Base-by-base conservation (phyloP, 2,888 invertebrate genomes). In the Hypsopygia costalis region DNA sequence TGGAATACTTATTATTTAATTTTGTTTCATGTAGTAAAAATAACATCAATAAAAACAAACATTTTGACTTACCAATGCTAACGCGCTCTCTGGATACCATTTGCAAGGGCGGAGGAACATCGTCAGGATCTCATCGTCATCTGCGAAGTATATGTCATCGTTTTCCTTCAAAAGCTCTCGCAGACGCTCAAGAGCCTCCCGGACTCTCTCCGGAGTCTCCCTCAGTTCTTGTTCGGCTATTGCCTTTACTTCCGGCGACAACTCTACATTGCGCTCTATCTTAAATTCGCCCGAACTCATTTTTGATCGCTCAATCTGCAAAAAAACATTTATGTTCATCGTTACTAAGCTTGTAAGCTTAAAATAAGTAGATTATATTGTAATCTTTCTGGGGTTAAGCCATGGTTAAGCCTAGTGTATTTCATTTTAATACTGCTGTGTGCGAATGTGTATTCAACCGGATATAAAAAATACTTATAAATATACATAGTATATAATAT, bases 21-120 rank as follows among this genome's bases (percentile, higher is more conserved):
- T n/a, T n/a, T n/a, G n/a, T n/a, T n/a, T n/a, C n/a, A n/a, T n/a
- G n/a, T n/a, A n/a, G n/a, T n/a, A n/a, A n/a, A n/a, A n/a, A n/a
- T n/a, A n/a, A n/a, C n/a, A n/a, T n/a, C n/a, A n/a, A n/a, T n/a
- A n/a, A n/a, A n/a, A n/a, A n/a, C n/a, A n/a, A n/a, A n/a, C n/a
- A 16, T 16, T 16, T 16, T 4, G 16, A 87, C 92, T 92, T 70
- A 94, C 95, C 89, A 96, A 81, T 63, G 92, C 93, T 41, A 93
- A 81, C 0, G 96, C 96, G 77, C 95, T 95, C 58, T 95, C 90
- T 0, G 95, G 93, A 58, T 96, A 95, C 85, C 91, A 96, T 73
- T 96, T 96, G 80, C 94, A 94, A 16, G 95, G 94, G 43, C 96
- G 91, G 42, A 96, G 82, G 67, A 95, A 95, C 47, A 94, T 93